Percentiles rank a stretch among this genome's conserved stretches.
Evolutionary conservation across 2,797 vertebrate genomes (phyloP).

Genomic region (Pseudopleuronectes americanus): DNA sequence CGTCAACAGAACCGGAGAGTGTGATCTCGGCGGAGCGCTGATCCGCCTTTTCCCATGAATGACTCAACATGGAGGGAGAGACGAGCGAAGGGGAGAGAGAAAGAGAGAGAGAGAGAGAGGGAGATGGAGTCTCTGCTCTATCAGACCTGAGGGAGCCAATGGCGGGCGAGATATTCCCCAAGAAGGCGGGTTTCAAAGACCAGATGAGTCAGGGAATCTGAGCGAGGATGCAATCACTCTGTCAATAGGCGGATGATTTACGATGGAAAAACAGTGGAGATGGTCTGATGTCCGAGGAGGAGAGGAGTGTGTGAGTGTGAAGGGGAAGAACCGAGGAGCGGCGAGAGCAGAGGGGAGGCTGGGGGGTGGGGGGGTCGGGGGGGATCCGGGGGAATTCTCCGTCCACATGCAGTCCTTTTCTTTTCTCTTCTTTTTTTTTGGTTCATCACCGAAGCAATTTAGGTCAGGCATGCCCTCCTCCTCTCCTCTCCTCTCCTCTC

Average conservation of each 20-base stretch:
- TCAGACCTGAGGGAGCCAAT: slow-evolving; percentile 63
- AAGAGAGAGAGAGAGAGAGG: slow-evolving; percentile 24
- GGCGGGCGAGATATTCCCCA: slow-evolving; percentile 55
- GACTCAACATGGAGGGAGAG: slow-evolving; percentile 65
- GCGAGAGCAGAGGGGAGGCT: slow-evolving; percentile 9
- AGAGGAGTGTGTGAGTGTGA: slow-evolving; percentile 45
- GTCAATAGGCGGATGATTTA: slow-evolving; percentile 63
- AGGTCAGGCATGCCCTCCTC: slow-evolving; percentile 41
- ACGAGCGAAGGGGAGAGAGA: slow-evolving; percentile 13
- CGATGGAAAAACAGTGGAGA: slow-evolving; percentile 58
- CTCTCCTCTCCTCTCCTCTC: neutral
- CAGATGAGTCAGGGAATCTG: slow-evolving; percentile 71
- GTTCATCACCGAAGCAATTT: slow-evolving; percentile 38
- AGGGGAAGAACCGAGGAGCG: slow-evolving; percentile 60
- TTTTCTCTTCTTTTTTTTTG: slow-evolving; percentile 10
- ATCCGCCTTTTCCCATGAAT: slow-evolving; percentile 75
- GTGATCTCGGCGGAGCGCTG: slow-evolving; percentile 66
- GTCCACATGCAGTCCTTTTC: slow-evolving; percentile 23
- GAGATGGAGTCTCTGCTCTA: slow-evolving; percentile 20
- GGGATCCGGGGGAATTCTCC: slow-evolving; percentile 48
- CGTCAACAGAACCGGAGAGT: slow-evolving; percentile 81
- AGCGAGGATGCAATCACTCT: slow-evolving; percentile 48
- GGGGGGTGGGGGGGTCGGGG: slow-evolving; percentile 14
- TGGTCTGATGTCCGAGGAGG: slow-evolving; percentile 41
- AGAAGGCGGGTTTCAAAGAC: slow-evolving; percentile 59